Conservation (phyloP, 2,888 invertebrate genomes). For the Leistus spinibarbis region DNA sequence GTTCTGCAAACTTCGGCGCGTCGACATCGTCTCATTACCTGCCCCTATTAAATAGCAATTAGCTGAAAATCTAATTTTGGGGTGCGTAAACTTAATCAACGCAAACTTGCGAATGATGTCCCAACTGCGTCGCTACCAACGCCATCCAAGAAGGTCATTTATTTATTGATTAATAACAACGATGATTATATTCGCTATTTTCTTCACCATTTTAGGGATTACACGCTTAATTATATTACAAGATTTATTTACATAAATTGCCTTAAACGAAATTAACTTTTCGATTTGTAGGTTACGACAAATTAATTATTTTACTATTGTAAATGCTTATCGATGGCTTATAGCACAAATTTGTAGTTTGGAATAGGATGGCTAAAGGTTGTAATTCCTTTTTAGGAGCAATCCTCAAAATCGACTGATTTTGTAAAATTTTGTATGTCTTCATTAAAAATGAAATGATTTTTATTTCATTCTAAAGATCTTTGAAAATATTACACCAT, state of each 20-base stretch:
- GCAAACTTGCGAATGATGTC: neutral
- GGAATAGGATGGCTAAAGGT: too few relatives aligned
- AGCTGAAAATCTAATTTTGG: neutral
- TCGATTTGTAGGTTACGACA: neutral
- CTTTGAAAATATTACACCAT: too few relatives aligned
- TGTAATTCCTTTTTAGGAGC: too few relatives aligned
- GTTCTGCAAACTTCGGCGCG: neutral
- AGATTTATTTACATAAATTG: neutral
- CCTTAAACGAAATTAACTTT: neutral
- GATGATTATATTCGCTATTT: neutral
- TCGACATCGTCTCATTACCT: neutral
- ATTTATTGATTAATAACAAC: neutral
- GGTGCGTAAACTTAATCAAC: neutral
- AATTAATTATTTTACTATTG: neutral
- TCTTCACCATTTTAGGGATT: neutral
- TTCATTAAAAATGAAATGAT: too few relatives aligned
- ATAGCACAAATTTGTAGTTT: too few relatives aligned
- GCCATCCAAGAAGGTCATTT: neutral
- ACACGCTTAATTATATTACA: neutral
- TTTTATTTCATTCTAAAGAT: too few relatives aligned
- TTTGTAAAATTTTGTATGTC: too few relatives aligned
- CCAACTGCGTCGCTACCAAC: neutral
- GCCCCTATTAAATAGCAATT: neutral
- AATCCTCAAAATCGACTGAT: too few relatives aligned
- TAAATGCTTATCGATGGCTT: too few relatives aligned